phyloP scores from a whole-genome alignment of 2,888 invertebrate species.

The Sminthurinus aureus region DNA sequence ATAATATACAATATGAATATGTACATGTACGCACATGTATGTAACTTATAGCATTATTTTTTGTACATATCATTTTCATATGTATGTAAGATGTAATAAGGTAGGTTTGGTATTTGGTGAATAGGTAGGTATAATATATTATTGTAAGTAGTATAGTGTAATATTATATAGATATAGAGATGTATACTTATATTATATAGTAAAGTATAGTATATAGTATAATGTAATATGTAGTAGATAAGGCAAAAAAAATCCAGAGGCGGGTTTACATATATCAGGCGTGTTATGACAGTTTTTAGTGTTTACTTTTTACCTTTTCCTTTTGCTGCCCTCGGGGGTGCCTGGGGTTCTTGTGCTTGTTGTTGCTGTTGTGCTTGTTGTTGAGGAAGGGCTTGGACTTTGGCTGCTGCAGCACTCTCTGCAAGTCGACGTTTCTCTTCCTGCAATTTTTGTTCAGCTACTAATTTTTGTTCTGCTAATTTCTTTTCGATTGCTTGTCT shows the following conservation, averaged over 20 bases:
- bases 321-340: constrained; percentile 60
- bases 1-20: not conserved
- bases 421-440: constrained; percentile 54
- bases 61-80: no score
- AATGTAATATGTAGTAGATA: constrained; percentile 2
- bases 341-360: constrained; percentile 65
- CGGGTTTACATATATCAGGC: not conserved
- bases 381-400: constrained; percentile 30
- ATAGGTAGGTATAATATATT: no score
- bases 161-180: no score
- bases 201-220: not conserved
- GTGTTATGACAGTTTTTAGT: not conserved
- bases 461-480: constrained; percentile 55
- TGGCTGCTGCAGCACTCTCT: constrained; percentile 46
- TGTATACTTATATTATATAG: no score
- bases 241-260: not conserved
- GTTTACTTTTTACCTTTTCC: constrained; percentile 56
- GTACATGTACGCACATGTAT: not conserved
- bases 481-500: constrained; percentile 57
- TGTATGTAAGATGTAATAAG: no score
- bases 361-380: constrained; percentile 37
- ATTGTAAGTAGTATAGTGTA: no score
- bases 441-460: constrained; percentile 56
- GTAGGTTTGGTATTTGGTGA: no score
- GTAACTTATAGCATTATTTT: no score